Evolutionary conservation across 2,888 invertebrate genomes (phyloP).

Genomic region (Corbicula japonica): DNA sequence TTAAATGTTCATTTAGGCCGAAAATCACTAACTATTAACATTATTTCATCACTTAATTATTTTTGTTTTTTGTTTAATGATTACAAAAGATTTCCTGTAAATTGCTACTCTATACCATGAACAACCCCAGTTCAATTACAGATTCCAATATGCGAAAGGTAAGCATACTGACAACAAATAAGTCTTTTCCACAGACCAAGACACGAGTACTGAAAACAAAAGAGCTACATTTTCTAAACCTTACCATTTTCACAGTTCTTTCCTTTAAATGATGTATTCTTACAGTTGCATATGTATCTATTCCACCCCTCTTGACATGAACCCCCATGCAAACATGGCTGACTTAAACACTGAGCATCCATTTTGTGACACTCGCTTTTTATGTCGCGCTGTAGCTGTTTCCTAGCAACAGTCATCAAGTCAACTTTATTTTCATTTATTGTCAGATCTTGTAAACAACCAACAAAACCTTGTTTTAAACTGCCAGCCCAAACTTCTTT

Average conservation of each 20-base stretch:
- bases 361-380: slow-evolving; percentile 94
- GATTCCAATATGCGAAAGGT: too few species aligned
- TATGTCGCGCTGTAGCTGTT: slow-evolving; percentile 96
- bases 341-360: slow-evolving; percentile 88
- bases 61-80: too few species aligned
- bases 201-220: background rate
- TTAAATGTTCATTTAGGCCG: too few species aligned
- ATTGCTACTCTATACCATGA: too few species aligned
- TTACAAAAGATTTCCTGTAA: too few species aligned
- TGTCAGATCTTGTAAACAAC: slow-evolving; percentile 95
- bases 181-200: background rate
- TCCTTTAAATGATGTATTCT: slow-evolving; percentile 94
- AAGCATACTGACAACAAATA: background rate
- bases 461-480: slow-evolving; percentile 96
- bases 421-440: slow-evolving; percentile 96
- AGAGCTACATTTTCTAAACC: too few species aligned
- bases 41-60: too few species aligned
- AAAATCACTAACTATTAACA: too few species aligned
- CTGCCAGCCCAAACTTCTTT: slow-evolving; percentile 96
- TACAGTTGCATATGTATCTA: slow-evolving; percentile 96
- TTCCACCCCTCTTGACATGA: slow-evolving; percentile 98
- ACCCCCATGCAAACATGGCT: slow-evolving; percentile 96
- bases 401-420: slow-evolving; percentile 94
- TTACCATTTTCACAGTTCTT: slow-evolving; percentile 95
- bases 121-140: too few species aligned